These are phyloP conservation scores for Brachypteracias leptosomus DNA, from an alignment of 2,113 vertebrate genomes.

Conservation along the genomic window DNA sequence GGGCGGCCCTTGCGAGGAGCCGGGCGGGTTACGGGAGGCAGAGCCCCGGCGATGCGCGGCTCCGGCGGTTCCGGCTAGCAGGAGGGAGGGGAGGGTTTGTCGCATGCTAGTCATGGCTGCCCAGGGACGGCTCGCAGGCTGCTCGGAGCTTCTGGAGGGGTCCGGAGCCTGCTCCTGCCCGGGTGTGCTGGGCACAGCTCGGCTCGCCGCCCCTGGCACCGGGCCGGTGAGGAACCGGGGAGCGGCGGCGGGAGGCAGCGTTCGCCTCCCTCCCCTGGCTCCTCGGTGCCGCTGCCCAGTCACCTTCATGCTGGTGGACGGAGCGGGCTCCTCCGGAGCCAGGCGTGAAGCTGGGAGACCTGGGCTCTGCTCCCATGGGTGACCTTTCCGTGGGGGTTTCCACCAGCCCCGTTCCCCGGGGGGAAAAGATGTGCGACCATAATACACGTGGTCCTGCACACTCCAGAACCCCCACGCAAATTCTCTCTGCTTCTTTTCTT, in stretches of 20 bases:
- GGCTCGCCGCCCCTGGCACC: background rate
- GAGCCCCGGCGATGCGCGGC: background rate
- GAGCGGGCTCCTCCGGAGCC: background rate
- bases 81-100: background rate
- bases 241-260: background rate
- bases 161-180: background rate
- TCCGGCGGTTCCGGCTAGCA: background rate
- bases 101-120: constrained; percentile 50
- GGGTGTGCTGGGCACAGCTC: background rate
- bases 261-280: background rate
- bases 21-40: background rate
- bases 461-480: accelerated
- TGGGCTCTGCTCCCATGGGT: background rate
- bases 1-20: background rate
- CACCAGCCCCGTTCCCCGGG: background rate
- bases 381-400: background rate
- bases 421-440: background rate
- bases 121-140: background rate
- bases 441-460: accelerated
- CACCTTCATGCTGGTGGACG: background rate
- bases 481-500: background rate
- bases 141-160: background rate
- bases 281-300: background rate
- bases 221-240: background rate
- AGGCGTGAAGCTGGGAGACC: background rate